These are phyloP conservation scores for Steromphala cineraria DNA, from an alignment of 2,888 invertebrate genomes.

Conservation along the genomic window DNA sequence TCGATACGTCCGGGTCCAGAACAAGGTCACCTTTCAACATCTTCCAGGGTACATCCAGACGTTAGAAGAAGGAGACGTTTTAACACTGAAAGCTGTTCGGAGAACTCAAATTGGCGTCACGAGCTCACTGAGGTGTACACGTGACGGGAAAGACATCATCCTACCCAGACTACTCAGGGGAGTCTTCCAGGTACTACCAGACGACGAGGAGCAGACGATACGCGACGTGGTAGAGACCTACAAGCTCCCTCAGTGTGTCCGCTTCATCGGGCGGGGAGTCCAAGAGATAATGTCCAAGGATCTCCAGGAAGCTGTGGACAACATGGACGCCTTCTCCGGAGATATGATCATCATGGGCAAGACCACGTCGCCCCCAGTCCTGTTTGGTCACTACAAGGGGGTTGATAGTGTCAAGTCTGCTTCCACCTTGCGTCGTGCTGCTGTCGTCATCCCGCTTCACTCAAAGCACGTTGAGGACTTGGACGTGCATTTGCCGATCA, in stretches of 20 bases:
- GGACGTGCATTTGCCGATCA: neutral
- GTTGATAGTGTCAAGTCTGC: neutral
- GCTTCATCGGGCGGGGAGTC: slow-evolving; percentile 5
- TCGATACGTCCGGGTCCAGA: neutral
- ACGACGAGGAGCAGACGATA: slow-evolving; percentile 9
- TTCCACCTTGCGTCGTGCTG: neutral
- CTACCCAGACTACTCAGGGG: neutral
- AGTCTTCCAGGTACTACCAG: neutral
- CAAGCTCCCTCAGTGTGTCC: slow-evolving; percentile 20
- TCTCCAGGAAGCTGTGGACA: slow-evolving; percentile 10
- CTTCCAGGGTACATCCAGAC: neutral
- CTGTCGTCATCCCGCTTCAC: slow-evolving; percentile 19
- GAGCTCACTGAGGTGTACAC: neutral
- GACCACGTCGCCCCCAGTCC: neutral
- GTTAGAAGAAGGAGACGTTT: neutral
- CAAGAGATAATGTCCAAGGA: slow-evolving; percentile 9
- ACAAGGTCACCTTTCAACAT: neutral
- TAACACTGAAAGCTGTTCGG: neutral
- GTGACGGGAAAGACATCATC: neutral
- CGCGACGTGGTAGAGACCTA: slow-evolving; percentile 9
- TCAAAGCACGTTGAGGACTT: neutral
- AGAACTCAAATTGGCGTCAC: neutral
- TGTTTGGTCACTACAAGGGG: slow-evolving; percentile 25
- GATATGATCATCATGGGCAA: neutral
- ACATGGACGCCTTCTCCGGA: neutral